Evolutionary conservation across 1,140 invertebrate species (phyloP).

Genomic region (Harpegnathos saltator): DNA sequence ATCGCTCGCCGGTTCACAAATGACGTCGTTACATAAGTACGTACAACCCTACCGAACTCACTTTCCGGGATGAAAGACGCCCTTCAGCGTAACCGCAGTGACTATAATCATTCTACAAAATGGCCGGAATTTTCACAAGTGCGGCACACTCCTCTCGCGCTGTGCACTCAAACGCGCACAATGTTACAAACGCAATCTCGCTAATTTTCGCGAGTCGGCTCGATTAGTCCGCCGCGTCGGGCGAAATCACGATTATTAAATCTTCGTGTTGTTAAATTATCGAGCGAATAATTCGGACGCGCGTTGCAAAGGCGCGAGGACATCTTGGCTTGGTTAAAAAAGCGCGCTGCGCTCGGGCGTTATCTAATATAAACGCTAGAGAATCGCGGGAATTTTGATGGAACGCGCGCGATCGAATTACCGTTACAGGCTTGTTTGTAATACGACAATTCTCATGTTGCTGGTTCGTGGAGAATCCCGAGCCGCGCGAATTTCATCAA

Average conservation of each 20-base stretch:
- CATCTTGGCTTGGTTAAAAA: neutral
- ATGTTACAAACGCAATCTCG: neutral
- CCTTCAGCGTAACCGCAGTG: constrained; percentile 54
- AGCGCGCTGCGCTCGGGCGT: neutral
- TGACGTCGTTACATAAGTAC: constrained; percentile 75
- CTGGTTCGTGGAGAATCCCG: neutral
- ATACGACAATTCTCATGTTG: constrained; percentile 43
- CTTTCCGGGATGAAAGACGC: constrained; percentile 56
- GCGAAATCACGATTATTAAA: neutral
- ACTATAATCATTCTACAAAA: constrained; percentile 63
- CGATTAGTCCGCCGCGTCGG: neutral
- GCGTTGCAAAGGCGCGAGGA: neutral
- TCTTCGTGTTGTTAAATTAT: neutral
- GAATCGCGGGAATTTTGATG: constrained; percentile 14
- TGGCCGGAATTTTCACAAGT: constrained; percentile 59
- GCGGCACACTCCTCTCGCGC: neutral
- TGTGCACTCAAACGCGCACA: neutral
- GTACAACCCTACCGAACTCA: constrained; percentile 60
- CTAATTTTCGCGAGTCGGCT: neutral
- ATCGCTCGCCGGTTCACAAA: constrained; percentile 66
- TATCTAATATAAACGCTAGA: constrained; percentile 16
- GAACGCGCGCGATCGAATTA: constrained; percentile 7
- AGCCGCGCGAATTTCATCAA: constrained; percentile 13
- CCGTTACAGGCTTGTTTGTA: constrained; percentile 37
- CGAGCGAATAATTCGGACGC: neutral